Evolutionary conservation across 2,888 invertebrate species (phyloP), one percentile per base, ranked within the genome.

Genomic region (Platycheirus rosarum): DNA sequence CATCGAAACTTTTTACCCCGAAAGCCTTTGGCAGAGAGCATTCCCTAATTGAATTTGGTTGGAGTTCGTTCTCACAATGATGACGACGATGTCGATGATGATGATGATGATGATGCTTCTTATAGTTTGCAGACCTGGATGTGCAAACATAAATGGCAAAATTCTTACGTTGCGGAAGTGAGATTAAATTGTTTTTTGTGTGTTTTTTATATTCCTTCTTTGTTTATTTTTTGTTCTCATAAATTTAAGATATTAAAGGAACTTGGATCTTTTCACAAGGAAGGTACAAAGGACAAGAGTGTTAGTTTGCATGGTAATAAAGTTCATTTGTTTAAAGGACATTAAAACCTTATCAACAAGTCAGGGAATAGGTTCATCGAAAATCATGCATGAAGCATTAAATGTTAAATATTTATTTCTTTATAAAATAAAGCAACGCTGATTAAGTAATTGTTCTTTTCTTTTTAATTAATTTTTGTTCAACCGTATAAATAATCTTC

Each of bases 21-120:
- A 37, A 23, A 14, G 35, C 13, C 13, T 11, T 8, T 29, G 14
- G 48, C 32, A 14, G 8, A 14, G 8, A 37, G 51, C 42, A 76
- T 57, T 65, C 29, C 63, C 51, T 80, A 80, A 80, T 80, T 80
- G 75, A 75, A 70, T 80, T 66, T 55, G 20, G 68, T 48, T 40
- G 75, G 55, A 40, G 2, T 14, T 32, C 2, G 23, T 48, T 44
- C 51, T 40, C 32, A 51, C 29, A 29, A 53, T 20, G 29, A 62
- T 1, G 37, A 44, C 37, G 7, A 32, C 16, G 49, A 42, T 13
- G 29, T 62, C 0, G 76, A 32, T 2, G 32, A 65, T 4, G 77
- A 42, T 16, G 42, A 26, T 26, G 53, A 23, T 4, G 16, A 60
- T 20, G 60, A 44, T 55, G 57, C 32, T 46, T 74, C 69, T 48